phyloP scores from a whole-genome alignment of 1,140 invertebrate genomes.

The Drosophila punjabiensis region DNA sequence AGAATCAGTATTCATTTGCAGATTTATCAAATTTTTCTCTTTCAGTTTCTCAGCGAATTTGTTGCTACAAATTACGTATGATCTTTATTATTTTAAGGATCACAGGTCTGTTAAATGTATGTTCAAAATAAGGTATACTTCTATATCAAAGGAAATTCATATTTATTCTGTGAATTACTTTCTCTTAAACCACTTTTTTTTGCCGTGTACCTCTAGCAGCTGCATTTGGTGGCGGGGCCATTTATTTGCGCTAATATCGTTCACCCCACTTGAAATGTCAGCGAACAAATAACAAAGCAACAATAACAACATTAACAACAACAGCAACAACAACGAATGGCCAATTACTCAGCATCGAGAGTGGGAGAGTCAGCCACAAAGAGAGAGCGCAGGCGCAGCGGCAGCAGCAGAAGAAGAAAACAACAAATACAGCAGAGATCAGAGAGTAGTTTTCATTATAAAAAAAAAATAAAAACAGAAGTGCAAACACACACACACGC shows the following conservation, averaged over 20 bases:
- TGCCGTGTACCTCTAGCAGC: conserved; percentile 39
- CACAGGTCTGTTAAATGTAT: background rate
- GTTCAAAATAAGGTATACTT: background rate
- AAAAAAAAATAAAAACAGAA: conserved; percentile 23
- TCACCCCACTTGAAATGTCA: conserved; percentile 83
- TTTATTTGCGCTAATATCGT: conserved; percentile 83
- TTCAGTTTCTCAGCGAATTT: too few species aligned
- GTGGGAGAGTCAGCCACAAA: background rate
- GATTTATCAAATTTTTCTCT: too few species aligned
- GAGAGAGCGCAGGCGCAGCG: conserved; percentile 48
- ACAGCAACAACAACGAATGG: conserved; percentile 18
- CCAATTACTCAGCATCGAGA: conserved; percentile 42
- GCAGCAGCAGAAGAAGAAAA: conserved; percentile 26
- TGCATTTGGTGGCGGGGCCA: conserved; percentile 73
- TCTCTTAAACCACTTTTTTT: background rate
- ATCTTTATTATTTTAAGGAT: background rate
- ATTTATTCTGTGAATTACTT: background rate
- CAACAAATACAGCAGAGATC: conserved; percentile 33
- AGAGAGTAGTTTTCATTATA: conserved; percentile 31
- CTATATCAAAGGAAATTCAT: background rate
- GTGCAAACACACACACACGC: conserved; percentile 23
- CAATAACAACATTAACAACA: conserved; percentile 24
- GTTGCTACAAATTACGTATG: background rate
- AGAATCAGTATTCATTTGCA: too few species aligned
- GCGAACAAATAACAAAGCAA: conserved; percentile 55